Percentiles rank a stretch among this genome's conserved stretches.
phyloP scores from a whole-genome alignment of 2,113 vertebrate species.

The Melierax canorus region DNA sequence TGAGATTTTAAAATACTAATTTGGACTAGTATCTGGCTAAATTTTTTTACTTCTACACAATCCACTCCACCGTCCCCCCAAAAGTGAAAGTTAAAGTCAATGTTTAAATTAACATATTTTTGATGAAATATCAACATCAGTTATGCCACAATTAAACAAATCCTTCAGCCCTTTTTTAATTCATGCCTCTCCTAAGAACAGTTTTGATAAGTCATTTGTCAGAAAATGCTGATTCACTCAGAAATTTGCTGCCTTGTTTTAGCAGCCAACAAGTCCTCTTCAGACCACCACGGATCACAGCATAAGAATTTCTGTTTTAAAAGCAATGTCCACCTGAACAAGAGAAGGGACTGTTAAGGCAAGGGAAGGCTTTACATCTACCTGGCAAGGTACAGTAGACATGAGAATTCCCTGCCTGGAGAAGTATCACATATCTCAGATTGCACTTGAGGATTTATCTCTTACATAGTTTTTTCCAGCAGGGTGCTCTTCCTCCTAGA shows the following conservation, averaged over 20 bases:
- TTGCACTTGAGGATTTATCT: neutral
- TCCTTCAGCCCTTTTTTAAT: neutral
- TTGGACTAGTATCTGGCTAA: neutral
- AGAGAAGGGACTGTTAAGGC: neutral
- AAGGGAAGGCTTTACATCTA: neutral
- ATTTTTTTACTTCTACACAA: neutral
- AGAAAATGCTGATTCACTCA: neutral
- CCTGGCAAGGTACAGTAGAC: neutral
- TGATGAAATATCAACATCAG: neutral
- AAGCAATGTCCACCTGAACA: neutral
- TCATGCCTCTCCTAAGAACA: neutral
- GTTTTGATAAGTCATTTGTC: neutral
- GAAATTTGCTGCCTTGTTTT: neutral
- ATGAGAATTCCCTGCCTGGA: neutral
- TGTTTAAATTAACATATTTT: neutral
- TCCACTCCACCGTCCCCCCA: rapidly evolving
- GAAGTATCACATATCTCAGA: neutral
- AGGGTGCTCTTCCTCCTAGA: neutral
- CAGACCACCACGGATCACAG: neutral
- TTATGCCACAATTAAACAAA: neutral
- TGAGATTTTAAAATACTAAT: neutral
- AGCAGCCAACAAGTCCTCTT: neutral
- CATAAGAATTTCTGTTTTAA: neutral
- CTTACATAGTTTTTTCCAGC: neutral
- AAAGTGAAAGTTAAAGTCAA: neutral